Percentiles rank a stretch among this genome's conserved stretches.
Evolutionary conservation across 2,113 vertebrate species (phyloP).

Genomic region (Pteronura brasiliensis): DNA sequence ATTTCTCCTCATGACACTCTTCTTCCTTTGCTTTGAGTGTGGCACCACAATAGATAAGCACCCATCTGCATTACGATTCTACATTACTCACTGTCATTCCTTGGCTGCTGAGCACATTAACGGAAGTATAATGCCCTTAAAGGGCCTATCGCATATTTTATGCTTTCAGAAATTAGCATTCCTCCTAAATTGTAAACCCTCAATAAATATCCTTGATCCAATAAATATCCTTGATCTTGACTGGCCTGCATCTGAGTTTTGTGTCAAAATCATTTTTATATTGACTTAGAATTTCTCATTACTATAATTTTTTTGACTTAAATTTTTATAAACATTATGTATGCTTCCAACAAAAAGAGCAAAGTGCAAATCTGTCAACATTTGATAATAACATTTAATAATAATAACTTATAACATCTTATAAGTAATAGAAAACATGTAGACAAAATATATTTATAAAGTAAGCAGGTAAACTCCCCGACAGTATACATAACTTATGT

Average conservation of each 20-base stretch:
- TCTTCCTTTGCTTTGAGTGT: not conserved
- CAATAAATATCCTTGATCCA: not conserved
- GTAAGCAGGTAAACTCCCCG: not conserved
- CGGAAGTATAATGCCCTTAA: not conserved
- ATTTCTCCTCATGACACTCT: not conserved
- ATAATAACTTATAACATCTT: not conserved
- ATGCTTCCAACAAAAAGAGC: not conserved
- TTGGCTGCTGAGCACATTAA: not conserved
- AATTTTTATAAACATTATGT: not conserved
- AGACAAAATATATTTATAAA: not conserved
- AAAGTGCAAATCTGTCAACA: not conserved
- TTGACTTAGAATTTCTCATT: not conserved
- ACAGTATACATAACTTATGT: not conserved
- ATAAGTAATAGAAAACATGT: not conserved
- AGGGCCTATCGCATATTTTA: not conserved
- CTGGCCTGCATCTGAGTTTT: not conserved
- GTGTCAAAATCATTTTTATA: not conserved
- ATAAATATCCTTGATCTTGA: not conserved
- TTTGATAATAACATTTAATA: slow-evolving; percentile 2
- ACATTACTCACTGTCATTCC: not conserved
- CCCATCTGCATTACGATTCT: not conserved
- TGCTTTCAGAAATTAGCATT: not conserved
- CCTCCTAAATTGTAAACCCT: not conserved
- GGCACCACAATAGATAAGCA: not conserved
- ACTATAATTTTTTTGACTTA: not conserved